Conservation (phyloP, 2,113 vertebrate species). For the Pao palembangensis region DNA sequence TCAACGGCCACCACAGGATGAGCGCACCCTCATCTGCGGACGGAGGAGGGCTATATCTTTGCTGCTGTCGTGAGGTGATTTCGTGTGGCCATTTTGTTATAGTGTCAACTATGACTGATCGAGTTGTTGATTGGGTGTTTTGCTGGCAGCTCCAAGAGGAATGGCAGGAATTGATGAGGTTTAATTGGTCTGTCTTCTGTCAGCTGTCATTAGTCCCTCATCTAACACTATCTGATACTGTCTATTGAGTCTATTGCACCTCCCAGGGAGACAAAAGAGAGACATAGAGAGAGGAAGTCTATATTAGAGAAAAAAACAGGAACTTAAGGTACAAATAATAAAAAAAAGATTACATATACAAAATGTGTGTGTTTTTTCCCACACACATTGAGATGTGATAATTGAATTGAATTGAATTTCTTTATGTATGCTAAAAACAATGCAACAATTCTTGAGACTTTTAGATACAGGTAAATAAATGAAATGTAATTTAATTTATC, state of each 20-base stretch:
- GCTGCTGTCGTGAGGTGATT: slow-evolving; percentile 44
- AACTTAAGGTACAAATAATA: no score
- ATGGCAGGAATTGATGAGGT: slow-evolving; percentile 67
- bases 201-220: slow-evolving; percentile 70
- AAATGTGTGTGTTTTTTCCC: slow-evolving; percentile 11
- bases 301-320: not conserved
- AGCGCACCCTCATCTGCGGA: not conserved
- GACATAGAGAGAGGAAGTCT: slow-evolving; percentile 10
- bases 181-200: slow-evolving; percentile 75
- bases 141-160: slow-evolving; percentile 56
- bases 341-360: slow-evolving; percentile 13
- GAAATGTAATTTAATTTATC: no score
- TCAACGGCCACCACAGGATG: not conserved
- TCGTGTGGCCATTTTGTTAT: slow-evolving; percentile 47
- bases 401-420: no score
- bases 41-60: slow-evolving; percentile 20
- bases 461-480: no score
- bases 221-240: slow-evolving; percentile 74
- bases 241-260: slow-evolving; percentile 55
- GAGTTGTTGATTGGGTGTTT: slow-evolving; percentile 68
- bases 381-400: no score
- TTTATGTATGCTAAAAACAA: no score
- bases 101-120: slow-evolving; percentile 69
- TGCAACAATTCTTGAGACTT: no score
- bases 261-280: slow-evolving; percentile 11